Conservation (phyloP, 2,113 vertebrate species). For the Hippocampus zosterae region DNA sequence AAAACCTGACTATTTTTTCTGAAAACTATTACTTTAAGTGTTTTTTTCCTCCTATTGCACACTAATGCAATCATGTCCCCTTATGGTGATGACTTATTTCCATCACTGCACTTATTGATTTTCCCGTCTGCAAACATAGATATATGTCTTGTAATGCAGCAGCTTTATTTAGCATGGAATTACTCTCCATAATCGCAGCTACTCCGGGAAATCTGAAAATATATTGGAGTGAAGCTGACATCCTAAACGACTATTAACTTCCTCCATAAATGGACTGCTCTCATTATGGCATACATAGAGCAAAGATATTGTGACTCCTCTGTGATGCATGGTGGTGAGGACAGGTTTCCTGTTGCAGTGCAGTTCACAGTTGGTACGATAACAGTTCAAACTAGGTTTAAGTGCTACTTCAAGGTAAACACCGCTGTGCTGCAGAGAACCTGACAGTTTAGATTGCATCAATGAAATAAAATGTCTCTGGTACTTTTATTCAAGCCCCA, state of each 20-base stretch:
- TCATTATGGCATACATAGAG: not conserved
- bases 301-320: conserved; percentile 1
- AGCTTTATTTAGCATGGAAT: conserved; percentile 1
- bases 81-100: conserved; percentile 6
- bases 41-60: conserved; percentile 5
- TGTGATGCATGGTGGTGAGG: conserved; percentile 4
- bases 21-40: not conserved
- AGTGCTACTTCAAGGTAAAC: not conserved
- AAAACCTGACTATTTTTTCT: too few relatives aligned
- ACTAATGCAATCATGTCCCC: not conserved
- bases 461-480: conserved; percentile 3
- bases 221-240: not conserved
- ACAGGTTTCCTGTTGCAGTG: conserved; percentile 7
- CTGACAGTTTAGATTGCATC: not conserved
- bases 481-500: not conserved
- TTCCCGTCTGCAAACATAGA: not conserved
- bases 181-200: not conserved
- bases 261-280: conserved; percentile 5
- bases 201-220: not conserved
- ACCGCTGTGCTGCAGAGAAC: not conserved
- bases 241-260: not conserved
- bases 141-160: not conserved
- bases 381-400: conserved; percentile 6
- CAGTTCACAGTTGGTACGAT: not conserved
- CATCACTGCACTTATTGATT: not conserved